Conservation (phyloP, 1,140 invertebrate genomes). For the Heliconius congener region DNA sequence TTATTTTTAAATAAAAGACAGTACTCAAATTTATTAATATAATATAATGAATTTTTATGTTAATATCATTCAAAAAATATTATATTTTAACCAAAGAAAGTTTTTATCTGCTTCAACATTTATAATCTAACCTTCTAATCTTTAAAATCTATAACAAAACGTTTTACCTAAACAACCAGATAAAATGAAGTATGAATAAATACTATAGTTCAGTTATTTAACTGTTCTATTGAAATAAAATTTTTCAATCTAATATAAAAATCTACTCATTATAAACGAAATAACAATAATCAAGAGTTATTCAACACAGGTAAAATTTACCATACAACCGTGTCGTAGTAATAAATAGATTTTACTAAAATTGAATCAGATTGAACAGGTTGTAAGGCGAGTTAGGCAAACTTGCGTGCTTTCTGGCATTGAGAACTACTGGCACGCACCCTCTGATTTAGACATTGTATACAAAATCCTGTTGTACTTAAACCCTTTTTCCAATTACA, state of each 20-base stretch:
- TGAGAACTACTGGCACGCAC: slow-evolving; percentile 55
- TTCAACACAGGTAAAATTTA: background rate
- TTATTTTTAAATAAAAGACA: too few relatives aligned
- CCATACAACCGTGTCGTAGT: slow-evolving; percentile 39
- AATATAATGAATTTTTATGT: background rate
- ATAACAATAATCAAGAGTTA: too few relatives aligned
- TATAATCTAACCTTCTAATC: too few relatives aligned
- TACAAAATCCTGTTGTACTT: slow-evolving; percentile 35
- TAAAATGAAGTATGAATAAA: too few relatives aligned
- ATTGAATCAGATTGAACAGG: slow-evolving; percentile 72
- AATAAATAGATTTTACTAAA: slow-evolving; percentile 76
- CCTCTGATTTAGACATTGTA: slow-evolving; percentile 62
- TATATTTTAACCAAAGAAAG: background rate
- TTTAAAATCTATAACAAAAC: too few relatives aligned
- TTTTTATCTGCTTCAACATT: background rate
- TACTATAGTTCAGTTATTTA: too few relatives aligned
- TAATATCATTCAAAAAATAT: too few relatives aligned
- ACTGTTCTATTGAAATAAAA: too few relatives aligned
- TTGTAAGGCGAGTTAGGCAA: slow-evolving; percentile 70
- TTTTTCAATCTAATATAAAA: too few relatives aligned
- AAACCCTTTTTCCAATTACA: slow-evolving; percentile 27
- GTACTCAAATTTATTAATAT: background rate
- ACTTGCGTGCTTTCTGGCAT: slow-evolving; percentile 57
- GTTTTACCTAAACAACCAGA: too few relatives aligned
- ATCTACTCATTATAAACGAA: too few relatives aligned